Base-by-base conservation (phyloP, 2,797 vertebrate species). In the Typhlichthys subterraneus region DNA sequence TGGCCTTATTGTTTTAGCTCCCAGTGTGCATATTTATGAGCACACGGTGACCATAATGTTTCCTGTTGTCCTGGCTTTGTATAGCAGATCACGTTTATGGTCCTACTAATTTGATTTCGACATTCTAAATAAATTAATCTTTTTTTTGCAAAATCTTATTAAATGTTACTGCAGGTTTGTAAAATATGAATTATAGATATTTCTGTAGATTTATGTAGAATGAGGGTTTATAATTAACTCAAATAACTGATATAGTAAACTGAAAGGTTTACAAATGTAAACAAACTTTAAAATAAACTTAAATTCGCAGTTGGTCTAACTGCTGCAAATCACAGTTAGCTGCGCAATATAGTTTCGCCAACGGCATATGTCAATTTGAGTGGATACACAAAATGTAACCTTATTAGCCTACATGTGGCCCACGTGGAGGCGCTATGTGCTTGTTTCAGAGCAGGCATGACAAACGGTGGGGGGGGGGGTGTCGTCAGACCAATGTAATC, bases 201-300 rank as follows among this genome's bases (percentile, higher is more conserved):
- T 29, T 73, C 52, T 70, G 59, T 2, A 59, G 6, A 48, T 52
- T 60, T 70, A 59, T 45, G 61, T 61, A 7, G 4, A 75, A 76
- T 74, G 72, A 80, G 75, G 45, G 42, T 79, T 68, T 14, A 12
- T 42, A 57, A 45, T 9, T 56, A n/a, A 12, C n/a, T 57, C 42
- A n/a, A 2, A n/a, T 7, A 13, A 53, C 54, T 45, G 4, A 15
- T 67, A 51, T 2, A 23, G 9, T 65, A 9, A 5, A 13, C 45
- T n/a, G 5, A 3, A 33, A 0, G 31, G 0, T 23, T 49, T 33
- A 45, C 17, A 61, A 12, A 45, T 17, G 12, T 31, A 53, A 29
- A 53, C 51, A 53, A 12, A 53, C 3, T 6, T n/a, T 6, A 4
- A 53, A 7, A 53, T 12, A 23, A 10, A 29, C 4, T 31, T 4